phyloP scores from a whole-genome alignment of 2,797 vertebrate species.

The Hafferia zeledoni region DNA sequence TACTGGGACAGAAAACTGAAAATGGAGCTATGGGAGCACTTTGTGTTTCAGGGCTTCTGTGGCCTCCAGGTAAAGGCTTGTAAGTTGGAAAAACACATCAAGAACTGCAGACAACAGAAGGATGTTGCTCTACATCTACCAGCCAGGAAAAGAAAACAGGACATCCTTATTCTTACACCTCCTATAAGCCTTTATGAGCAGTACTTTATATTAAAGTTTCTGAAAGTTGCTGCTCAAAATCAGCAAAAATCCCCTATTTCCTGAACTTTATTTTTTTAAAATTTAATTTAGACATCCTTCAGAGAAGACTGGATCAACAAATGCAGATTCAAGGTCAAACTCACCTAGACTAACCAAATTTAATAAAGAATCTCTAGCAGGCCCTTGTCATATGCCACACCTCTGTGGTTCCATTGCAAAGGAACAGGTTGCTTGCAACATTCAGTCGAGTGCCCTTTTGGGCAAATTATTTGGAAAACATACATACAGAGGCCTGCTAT shows the following conservation, averaged over 20 bases:
- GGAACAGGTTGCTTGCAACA: not conserved
- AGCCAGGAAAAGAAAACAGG: not conserved
- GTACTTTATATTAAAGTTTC: not conserved
- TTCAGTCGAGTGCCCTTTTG: not conserved
- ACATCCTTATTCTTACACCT: not conserved
- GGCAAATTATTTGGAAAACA: not conserved
- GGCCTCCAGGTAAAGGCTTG: not conserved
- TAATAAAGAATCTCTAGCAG: not conserved
- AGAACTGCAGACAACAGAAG: not conserved
- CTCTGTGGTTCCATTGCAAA: not conserved
- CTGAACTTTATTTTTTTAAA: not conserved
- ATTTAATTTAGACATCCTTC: not conserved
- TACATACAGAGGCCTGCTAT: not conserved
- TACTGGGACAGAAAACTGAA: not conserved
- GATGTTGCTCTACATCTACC: not conserved
- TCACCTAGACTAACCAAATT: not conserved
- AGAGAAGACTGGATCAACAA: not conserved
- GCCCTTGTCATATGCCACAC: accelerated
- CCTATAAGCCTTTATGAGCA: not conserved
- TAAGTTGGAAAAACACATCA: not conserved
- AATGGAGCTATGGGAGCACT: not conserved
- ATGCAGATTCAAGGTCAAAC: not conserved
- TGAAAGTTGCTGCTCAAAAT: not conserved
- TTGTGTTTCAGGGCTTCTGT: not conserved
- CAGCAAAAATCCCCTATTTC: not conserved